Percentiles rank a stretch among this genome's conserved stretches.
Conservation (phyloP, 2,113 vertebrate species). For the Anguilla japonica region DNA sequence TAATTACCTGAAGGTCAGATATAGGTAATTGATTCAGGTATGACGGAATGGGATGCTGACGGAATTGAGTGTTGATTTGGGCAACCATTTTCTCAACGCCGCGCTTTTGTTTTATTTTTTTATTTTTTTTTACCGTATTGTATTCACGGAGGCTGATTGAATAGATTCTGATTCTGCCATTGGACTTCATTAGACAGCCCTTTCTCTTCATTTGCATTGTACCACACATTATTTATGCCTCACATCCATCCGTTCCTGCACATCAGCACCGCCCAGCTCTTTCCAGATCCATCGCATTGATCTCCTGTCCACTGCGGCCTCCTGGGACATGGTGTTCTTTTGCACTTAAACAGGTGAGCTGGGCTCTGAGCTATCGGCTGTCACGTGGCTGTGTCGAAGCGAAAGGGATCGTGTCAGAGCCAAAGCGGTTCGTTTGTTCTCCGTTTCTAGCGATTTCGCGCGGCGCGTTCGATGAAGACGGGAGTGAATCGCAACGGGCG, state of each 20-base stretch:
- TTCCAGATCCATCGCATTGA: constrained; percentile 55
- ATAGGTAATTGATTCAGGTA: neutral
- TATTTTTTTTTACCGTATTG: neutral
- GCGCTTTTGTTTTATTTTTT: too few relatives aligned
- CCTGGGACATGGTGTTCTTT: neutral
- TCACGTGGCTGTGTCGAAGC: constrained; percentile 54
- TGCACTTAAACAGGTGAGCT: neutral
- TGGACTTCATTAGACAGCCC: neutral
- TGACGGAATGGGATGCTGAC: neutral
- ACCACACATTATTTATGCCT: neutral
- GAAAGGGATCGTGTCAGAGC: constrained; percentile 52
- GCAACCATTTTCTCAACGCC: too few relatives aligned
- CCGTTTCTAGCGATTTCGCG: constrained; percentile 18
- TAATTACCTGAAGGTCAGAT: neutral
- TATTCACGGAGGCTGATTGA: neutral
- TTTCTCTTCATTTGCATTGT: neutral
- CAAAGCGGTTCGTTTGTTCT: neutral
- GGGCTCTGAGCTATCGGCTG: constrained; percentile 31
- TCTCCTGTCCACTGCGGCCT: constrained; percentile 49
- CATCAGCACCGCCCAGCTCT: constrained; percentile 45
- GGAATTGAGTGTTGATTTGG: too few relatives aligned
- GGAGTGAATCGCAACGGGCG: neutral
- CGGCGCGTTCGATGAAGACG: constrained; percentile 42
- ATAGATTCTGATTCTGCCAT: neutral
- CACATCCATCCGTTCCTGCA: constrained; percentile 21